Conservation (phyloP, 2,888 invertebrate species). For the Cephus nigrinus region DNA sequence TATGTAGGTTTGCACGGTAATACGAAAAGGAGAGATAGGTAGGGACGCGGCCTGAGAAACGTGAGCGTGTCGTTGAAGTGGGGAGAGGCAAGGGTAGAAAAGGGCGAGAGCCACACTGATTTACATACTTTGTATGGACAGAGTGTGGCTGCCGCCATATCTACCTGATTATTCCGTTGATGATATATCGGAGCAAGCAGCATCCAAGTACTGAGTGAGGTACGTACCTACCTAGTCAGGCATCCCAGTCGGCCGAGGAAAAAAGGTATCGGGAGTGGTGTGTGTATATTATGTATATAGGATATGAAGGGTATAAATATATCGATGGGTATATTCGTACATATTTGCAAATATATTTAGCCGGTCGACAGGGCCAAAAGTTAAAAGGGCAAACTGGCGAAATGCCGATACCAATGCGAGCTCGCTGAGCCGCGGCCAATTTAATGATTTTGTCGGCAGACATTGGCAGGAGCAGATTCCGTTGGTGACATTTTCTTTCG, state of each 20-base stretch:
- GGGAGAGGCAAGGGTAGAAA: not conserved
- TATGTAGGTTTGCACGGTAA: too few species aligned
- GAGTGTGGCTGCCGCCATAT: conserved; percentile 23
- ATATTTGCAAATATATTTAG: conserved; percentile 63
- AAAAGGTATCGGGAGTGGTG: not conserved
- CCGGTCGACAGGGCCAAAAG: conserved; percentile 46
- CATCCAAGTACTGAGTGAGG: not conserved
- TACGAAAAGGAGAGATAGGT: not conserved
- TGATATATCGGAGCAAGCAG: not conserved
- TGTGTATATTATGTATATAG: not conserved
- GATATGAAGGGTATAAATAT: conserved; percentile 19
- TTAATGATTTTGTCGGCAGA: conserved; percentile 50
- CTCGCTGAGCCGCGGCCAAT: conserved; percentile 56
- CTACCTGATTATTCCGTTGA: conserved; percentile 57
- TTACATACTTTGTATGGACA: conserved; percentile 48
- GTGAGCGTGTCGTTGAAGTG: not conserved
- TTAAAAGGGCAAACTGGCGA: conserved; percentile 56
- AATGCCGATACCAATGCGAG: conserved; percentile 41
- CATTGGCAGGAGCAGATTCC: not conserved
- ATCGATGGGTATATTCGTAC: conserved; percentile 43
- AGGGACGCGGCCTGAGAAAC: not conserved
- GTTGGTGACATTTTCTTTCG: conserved; percentile 11
- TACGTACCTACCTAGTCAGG: not conserved
- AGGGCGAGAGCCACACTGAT: conserved; percentile 35
- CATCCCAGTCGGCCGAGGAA: not conserved